Percentiles rank a stretch among this genome's conserved stretches.
Evolutionary conservation across 2,888 invertebrate genomes (phyloP).

Genomic region (Drosophila yooni): DNA sequence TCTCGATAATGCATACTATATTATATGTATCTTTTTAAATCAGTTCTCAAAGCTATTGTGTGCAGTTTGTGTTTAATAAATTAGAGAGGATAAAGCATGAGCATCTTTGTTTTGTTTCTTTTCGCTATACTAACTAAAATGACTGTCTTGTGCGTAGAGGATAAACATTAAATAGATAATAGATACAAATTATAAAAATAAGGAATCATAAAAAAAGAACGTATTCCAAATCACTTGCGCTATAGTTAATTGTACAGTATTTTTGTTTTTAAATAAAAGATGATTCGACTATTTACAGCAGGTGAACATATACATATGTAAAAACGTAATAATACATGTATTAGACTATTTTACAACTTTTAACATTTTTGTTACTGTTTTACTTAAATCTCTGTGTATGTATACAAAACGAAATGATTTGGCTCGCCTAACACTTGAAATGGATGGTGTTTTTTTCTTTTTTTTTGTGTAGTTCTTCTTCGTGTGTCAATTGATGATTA

Average conservation of each 20-base stretch:
- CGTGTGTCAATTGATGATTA: slow-evolving; percentile 32
- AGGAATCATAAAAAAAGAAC: slow-evolving; percentile 28
- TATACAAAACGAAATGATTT: slow-evolving; percentile 72
- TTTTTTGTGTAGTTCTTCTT: not conserved
- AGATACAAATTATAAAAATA: slow-evolving; percentile 18
- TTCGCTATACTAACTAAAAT: slow-evolving; percentile 69
- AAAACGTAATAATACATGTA: slow-evolving; percentile 73
- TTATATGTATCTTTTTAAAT: slow-evolving; percentile 40
- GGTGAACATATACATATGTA: slow-evolving; percentile 68
- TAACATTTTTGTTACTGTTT: slow-evolving; percentile 51
- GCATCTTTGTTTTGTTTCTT: slow-evolving; percentile 54
- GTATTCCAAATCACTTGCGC: slow-evolving; percentile 65
- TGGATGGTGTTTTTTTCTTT: slow-evolving; percentile 19
- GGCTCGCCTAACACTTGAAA: slow-evolving; percentile 58
- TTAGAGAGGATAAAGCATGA: slow-evolving; percentile 65
- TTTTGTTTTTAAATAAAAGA: slow-evolving; percentile 47
- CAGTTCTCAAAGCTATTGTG: slow-evolving; percentile 69
- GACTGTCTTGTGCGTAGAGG: slow-evolving; percentile 77
- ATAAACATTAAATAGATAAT: slow-evolving; percentile 46
- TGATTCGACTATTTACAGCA: slow-evolving; percentile 72
- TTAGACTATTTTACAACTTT: slow-evolving; percentile 64
- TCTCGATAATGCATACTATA: slow-evolving; percentile 23
- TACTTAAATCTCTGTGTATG: slow-evolving; percentile 4
- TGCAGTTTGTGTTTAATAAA: slow-evolving; percentile 53
- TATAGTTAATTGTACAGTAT: slow-evolving; percentile 54